Evolutionary conservation across 1,140 invertebrate species (phyloP), one percentile per base, ranked within the genome.

Genomic region (Drosophila serrata): DNA sequence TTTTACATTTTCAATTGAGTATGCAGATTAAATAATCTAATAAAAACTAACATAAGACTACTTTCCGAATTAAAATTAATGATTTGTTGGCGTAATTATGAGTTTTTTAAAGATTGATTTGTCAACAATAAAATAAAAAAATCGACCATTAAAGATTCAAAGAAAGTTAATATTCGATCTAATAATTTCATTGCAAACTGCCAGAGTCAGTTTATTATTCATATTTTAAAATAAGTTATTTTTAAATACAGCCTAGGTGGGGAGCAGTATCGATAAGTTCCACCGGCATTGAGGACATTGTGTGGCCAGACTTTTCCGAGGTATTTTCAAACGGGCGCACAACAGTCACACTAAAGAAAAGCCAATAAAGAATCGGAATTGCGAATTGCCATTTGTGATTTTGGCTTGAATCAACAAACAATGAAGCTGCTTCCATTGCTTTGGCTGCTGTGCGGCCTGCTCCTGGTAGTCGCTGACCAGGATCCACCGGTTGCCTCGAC

Each of bases 391-490:
- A 63, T 59, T 31, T 39, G 22, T 37, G 29, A 6, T 55, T 55
- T 55, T 55, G 51, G 22, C 13, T 24, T 19, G 8, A 37, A 31
- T 2, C 19, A n/a, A n/a, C 33, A 4, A 15, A 67, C 17, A 59
- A 72, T 73, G 69, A 59, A 72, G 35, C 42, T 73, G 51, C 43
- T 73, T 9, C 29, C 29, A 6, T 6, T 35, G 22, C 22, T 73
- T 6, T 72, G 51, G 65, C 42, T 73, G 53, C 69, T 73, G 35
- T 29, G 35, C 53, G 13, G 43, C 29, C 29, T 73, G 43, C 19
- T 72, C 42, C 42, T 72, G 33, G 68, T 58, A 8, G 19, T 27
- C 8, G 65, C 33, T 42, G 15, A 58, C 27, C 65, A 48, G 19
- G 39, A 70, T n/a, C 19, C 42, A 3, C 3, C 39, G 15, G 42